Evolutionary conservation across 2,113 vertebrate genomes (phyloP), one percentile per base, ranked within the genome.

Genomic region (Nansenia antarctica): DNA sequence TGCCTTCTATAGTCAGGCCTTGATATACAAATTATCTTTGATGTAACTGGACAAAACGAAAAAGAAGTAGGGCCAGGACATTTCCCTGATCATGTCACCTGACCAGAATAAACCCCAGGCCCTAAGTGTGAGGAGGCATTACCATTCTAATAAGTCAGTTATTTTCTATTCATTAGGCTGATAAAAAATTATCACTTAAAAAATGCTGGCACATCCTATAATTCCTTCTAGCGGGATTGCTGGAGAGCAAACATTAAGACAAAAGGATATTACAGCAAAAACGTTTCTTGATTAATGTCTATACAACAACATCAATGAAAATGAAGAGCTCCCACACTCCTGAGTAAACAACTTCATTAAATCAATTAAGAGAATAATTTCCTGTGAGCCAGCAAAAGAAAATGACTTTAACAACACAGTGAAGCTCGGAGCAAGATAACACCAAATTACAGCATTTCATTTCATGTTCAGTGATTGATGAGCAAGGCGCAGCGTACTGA

Each of bases 281-380:
- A 74, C 30, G 58, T 9, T 52, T 73, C 42, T 70, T 83, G 67
- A 82, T 72, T 79, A 73, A 86, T 76, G 72, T 67, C 59, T 67
- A 29, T 83, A 80, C 52, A 74, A 52, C 79, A 72, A 67, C 70
- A 82, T 85, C 26, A 57, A 73, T 57, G 45, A 79, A 75, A 86
- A 80, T 42, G 77, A 82, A 82, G 61, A 65, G 65, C 62, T 70
- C 22, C 65, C 12, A 2, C 66, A 82, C 70, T 77, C 78, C 69
- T 72, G 81, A 35, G 65, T 76, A 84, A 86, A 85, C 71, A 83
- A 70, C 67, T 76, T 85, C 62, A 84, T 83, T 85, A 79, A 87
- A 84, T 79, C 80, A 84, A 86, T 86, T 86, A 82, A 76, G 71
- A 68, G 54, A 61, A 26, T 67, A 32, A 79, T 84, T 81, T 86